These are phyloP conservation scores for Platycheirus albimanus DNA, from an alignment of 2,888 invertebrate species.

Conservation along the genomic window DNA sequence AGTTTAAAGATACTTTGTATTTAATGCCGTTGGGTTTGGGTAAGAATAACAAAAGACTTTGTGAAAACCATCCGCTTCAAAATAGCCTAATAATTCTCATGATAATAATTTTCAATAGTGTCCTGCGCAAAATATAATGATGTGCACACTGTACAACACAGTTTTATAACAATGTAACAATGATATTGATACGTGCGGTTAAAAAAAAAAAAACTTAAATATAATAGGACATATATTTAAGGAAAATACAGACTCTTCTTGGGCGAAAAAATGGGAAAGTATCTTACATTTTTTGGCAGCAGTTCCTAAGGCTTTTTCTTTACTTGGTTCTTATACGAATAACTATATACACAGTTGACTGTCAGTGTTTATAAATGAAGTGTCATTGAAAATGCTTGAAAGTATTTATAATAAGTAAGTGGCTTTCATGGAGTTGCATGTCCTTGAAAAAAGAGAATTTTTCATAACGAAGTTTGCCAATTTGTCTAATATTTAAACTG, in stretches of 20 bases:
- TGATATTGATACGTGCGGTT: conserved; percentile 1
- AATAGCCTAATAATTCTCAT: too few species aligned
- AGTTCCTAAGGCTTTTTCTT: background rate
- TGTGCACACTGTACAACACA: too few species aligned
- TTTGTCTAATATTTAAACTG: too few species aligned
- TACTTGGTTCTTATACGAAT: background rate
- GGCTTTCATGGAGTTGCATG: conserved; percentile 12
- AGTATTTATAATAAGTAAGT: conserved; percentile 16
- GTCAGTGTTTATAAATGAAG: conserved; percentile 27
- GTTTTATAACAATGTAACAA: too few species aligned
- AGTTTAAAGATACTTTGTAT: too few species aligned
- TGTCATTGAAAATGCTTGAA: conserved; percentile 38
- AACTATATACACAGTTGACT: background rate
- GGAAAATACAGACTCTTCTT: background rate
- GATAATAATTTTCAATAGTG: too few species aligned
- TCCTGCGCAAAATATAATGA: too few species aligned
- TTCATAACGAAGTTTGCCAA: background rate
- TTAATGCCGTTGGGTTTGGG: too few species aligned
- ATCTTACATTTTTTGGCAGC: background rate
- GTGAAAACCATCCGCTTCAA: too few species aligned
- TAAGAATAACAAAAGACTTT: too few species aligned
- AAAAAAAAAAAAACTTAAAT: conserved; percentile 4
- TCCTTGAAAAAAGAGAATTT: background rate
- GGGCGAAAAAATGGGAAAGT: background rate
- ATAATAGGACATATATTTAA: background rate